These are phyloP conservation scores for Symphodus melops DNA, from an alignment of 2,113 vertebrate species.

Conservation along the genomic window DNA sequence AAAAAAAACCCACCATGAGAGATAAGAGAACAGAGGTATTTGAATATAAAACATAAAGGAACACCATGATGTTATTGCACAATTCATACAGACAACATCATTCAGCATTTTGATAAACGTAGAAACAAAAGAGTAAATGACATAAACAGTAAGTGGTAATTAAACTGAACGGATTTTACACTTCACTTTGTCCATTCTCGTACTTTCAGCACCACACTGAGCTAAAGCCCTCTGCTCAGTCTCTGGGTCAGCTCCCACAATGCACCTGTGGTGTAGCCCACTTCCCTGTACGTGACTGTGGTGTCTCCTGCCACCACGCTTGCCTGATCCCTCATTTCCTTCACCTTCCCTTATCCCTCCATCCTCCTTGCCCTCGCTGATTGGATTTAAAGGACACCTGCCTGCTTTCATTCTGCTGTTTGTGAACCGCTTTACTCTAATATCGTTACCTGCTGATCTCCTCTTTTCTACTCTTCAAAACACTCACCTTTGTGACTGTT, in stretches of 20 bases:
- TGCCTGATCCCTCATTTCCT: constrained; percentile 29
- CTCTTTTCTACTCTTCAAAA: background rate
- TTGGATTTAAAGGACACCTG: constrained; percentile 54
- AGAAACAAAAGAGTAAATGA: too few relatives aligned
- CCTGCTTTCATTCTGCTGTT: constrained; percentile 28
- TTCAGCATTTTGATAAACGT: too few relatives aligned
- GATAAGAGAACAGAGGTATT: too few relatives aligned
- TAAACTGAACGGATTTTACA: constrained; percentile 26
- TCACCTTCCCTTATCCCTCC: constrained; percentile 36
- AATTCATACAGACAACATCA: too few relatives aligned
- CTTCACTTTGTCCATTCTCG: constrained; percentile 15
- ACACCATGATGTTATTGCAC: too few relatives aligned
- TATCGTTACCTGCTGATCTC: background rate
- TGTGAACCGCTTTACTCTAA: background rate
- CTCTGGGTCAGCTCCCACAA: constrained; percentile 58
- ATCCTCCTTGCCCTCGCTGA: constrained; percentile 55
- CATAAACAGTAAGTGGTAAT: background rate
- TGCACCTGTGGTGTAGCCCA: constrained; percentile 21
- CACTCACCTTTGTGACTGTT: background rate
- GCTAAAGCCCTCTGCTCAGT: constrained; percentile 33
- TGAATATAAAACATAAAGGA: too few relatives aligned
- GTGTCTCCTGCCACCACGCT: constrained; percentile 20
- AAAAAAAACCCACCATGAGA: too few relatives aligned
- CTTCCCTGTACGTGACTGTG: constrained; percentile 17
- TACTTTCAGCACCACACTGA: constrained; percentile 4